Evolutionary conservation across 2,797 vertebrate genomes (phyloP).

Genomic region (Lepus oiostolus): DNA sequence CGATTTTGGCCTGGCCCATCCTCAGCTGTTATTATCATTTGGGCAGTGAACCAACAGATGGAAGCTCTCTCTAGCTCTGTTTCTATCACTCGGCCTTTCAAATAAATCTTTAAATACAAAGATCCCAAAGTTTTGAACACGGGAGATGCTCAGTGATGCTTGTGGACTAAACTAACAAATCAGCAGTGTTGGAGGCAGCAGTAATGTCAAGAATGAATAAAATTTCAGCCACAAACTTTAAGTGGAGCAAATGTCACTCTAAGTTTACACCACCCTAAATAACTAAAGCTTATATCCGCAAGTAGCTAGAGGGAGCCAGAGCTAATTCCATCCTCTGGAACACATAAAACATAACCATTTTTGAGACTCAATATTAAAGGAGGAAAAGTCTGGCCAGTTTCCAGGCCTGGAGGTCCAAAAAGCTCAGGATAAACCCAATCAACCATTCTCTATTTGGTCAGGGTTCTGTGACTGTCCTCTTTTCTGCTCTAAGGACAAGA

Average conservation of each 20-base stretch:
- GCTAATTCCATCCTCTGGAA: not conserved
- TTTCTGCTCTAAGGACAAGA: conserved; percentile 42
- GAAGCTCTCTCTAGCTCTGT: no score
- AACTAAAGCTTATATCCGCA: not conserved
- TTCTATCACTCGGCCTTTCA: no score
- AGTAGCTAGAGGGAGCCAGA: not conserved
- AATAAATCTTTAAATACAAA: no score
- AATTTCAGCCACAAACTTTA: conserved; percentile 17
- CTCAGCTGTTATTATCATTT: no score
- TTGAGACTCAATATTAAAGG: conserved; percentile 25
- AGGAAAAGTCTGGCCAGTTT: not conserved
- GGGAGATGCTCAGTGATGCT: not conserved
- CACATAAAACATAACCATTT: not conserved
- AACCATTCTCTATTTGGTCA: not conserved
- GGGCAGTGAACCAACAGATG: no score
- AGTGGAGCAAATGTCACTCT: not conserved
- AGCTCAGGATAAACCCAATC: not conserved
- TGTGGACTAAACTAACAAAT: not conserved
- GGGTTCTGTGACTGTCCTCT: not conserved
- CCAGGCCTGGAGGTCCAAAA: not conserved
- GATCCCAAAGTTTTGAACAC: not conserved
- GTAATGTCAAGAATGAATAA: not conserved
- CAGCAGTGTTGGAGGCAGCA: not conserved
- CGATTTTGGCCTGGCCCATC: no score
- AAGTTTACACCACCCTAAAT: not conserved